Conservation (phyloP, 1,140 invertebrate genomes). For the Whitmania pigra region DNA sequence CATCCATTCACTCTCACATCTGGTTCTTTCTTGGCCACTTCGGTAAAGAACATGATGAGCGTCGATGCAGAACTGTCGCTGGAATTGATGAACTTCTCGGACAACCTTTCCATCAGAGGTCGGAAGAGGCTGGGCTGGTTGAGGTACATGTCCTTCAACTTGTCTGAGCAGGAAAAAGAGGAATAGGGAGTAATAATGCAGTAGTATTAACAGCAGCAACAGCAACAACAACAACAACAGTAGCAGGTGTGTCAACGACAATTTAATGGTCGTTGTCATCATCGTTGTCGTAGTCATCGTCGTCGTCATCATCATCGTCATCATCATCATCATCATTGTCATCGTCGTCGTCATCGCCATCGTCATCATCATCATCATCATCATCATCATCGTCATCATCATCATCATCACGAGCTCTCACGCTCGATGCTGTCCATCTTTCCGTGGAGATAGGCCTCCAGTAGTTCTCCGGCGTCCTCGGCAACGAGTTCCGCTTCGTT, state of each 20-base stretch:
- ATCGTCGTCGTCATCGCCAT: not conserved
- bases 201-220: too few species aligned
- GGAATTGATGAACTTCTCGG: not conserved
- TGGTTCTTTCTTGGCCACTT: not conserved
- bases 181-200: too few species aligned
- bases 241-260: too few species aligned
- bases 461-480: not conserved
- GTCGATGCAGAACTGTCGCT: not conserved
- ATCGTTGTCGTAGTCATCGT: too few species aligned
- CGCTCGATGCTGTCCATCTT: not conserved
- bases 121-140: not conserved
- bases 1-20: not conserved
- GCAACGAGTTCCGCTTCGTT: not conserved
- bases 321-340: too few species aligned
- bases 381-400: not conserved
- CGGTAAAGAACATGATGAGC: not conserved
- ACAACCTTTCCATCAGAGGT: not conserved
- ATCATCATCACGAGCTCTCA: not conserved
- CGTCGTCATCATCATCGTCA: too few species aligned
- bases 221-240: too few species aligned
- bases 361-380: not conserved
- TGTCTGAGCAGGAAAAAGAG: not conserved
- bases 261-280: too few species aligned
- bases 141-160: conserved; percentile 7
- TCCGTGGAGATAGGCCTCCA: not conserved